Base-by-base conservation (phyloP, 2,888 invertebrate genomes). In the Caenorhabditis sp. region DNA sequence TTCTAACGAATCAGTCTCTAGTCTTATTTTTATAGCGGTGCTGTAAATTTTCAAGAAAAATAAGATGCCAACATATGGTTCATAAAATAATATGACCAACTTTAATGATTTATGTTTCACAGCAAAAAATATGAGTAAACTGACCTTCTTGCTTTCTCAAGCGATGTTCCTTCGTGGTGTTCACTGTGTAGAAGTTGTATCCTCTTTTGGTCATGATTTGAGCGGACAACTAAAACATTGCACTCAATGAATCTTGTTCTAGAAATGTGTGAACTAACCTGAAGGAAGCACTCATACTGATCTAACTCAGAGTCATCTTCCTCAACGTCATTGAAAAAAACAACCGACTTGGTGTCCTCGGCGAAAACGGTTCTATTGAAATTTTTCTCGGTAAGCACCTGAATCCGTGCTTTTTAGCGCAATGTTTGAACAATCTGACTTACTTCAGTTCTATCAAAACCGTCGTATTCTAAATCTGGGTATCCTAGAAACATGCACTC, bases 401-500 rank as follows among this genome's bases (percentile, higher is more conserved):
- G 37, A 20, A 63, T 53, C 32, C n/a, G n/a, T 27, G 17, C 30
- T 30, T 9, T 9, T 35, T 3, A 7, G 13, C 2, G 9, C 13
- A 2, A 13, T 35, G 4, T 35, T 35, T 35, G 9, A 9, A 13
- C 2, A 2, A 9, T 35, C 13, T 35, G 11, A 53, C 27, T 48
- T 26, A 84, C 87, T 85, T 87, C 86, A 11, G 87, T 87, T 71
- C 87, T 76, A 50, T 87, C 87, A 62, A 84, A 86, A 59, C 88
- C 89, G 62, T 89, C 89, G 65, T 89, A 89, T 59, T 89, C 88
- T n/a, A 89, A 73, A 43, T 88, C 89, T 30, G 89, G 89, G 56
- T 88, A 89, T 41, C 89, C 89, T 41, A 89, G 80, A 78, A 89
- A 89, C 89, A 89, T 89, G 80, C 89, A 89, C 27, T 88, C 83